Percentiles rank a stretch among this genome's conserved stretches.
phyloP scores from a whole-genome alignment of 2,113 vertebrate species.

The Corythoichthys intestinalis region DNA sequence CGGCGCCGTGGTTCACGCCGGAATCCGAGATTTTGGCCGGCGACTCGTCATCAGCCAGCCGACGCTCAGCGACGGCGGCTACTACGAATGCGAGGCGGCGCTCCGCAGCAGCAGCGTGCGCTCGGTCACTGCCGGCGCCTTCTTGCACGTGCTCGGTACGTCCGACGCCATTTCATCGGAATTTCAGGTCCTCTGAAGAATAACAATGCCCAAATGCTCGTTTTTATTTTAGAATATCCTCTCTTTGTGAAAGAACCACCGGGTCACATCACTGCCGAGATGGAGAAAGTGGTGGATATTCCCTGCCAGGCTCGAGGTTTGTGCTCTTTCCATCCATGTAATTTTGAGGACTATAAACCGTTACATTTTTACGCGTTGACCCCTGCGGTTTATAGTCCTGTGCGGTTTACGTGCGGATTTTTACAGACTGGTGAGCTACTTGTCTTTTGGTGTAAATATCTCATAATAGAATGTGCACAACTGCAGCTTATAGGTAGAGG shows the following conservation, averaged over 20 bases:
- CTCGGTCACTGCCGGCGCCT: slow-evolving; percentile 77
- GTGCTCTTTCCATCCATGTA: slow-evolving; percentile 20
- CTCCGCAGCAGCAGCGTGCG: slow-evolving; percentile 89
- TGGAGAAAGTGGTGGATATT: slow-evolving; percentile 96
- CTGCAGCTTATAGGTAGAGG: too few relatives aligned
- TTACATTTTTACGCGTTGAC: too few relatives aligned
- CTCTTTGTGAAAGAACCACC: slow-evolving; percentile 90
- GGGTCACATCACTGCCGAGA: slow-evolving; percentile 90
- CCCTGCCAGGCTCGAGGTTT: slow-evolving; percentile 92
- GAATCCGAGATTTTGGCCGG: slow-evolving; percentile 87
- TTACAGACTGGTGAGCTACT: too few relatives aligned
- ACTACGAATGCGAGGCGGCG: slow-evolving; percentile 88
- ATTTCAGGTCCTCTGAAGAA: too few relatives aligned
- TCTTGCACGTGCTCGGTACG: slow-evolving; percentile 84
- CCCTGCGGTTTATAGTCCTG: too few relatives aligned
- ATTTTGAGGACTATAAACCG: too few relatives aligned
- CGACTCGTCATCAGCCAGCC: slow-evolving; percentile 86
- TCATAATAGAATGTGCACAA: too few relatives aligned
- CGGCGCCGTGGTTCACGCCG: slow-evolving; percentile 72
- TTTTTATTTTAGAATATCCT: slow-evolving; percentile 80
- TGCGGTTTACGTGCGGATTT: too few relatives aligned
- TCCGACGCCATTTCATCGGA: too few relatives aligned
- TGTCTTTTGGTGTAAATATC: too few relatives aligned
- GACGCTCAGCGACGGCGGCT: slow-evolving; percentile 78
- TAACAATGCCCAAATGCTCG: not conserved